Conservation (phyloP, 2,888 invertebrate species). For the Heterodera filipjevi region DNA sequence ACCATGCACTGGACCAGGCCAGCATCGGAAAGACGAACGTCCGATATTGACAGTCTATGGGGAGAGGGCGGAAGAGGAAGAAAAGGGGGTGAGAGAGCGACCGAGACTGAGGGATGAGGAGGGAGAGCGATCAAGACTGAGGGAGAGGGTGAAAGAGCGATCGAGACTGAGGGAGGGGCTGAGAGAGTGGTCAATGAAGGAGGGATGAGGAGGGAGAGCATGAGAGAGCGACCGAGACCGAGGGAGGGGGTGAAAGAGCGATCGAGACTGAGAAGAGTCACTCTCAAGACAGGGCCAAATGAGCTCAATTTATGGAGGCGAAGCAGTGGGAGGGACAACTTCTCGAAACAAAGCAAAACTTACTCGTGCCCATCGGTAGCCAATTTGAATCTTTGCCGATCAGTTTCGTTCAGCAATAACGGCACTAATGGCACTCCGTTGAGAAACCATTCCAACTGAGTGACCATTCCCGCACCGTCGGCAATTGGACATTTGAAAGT, state of each 20-base stretch:
- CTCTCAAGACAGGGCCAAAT: not conserved
- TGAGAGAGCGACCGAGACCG: too few relatives aligned
- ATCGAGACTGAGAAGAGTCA: not conserved
- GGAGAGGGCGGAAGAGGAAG: too few relatives aligned
- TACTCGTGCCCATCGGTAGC: constrained; percentile 41
- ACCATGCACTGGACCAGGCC: constrained; percentile 54
- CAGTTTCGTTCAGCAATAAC: constrained; percentile 50
- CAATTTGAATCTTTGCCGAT: constrained; percentile 50
- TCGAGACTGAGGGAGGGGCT: too few relatives aligned
- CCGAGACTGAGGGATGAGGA: not conserved
- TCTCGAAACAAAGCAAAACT: not conserved
- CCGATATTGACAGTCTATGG: constrained; percentile 43
- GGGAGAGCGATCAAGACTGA: too few relatives aligned
- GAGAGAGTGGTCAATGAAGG: too few relatives aligned
- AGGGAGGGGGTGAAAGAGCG: not conserved
- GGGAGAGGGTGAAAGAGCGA: too few relatives aligned
- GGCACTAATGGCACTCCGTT: constrained; percentile 52
- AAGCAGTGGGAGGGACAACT: not conserved
- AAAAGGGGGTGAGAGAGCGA: not conserved
- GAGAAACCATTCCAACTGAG: constrained; percentile 45
- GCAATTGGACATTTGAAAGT: constrained; percentile 46
- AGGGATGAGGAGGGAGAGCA: too few relatives aligned
- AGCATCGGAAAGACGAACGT: constrained; percentile 45
- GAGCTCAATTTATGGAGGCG: too few relatives aligned
- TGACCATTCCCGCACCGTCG: constrained; percentile 28